phyloP scores from a whole-genome alignment of 2,797 vertebrate species.

The Aldrovandia affinis region DNA sequence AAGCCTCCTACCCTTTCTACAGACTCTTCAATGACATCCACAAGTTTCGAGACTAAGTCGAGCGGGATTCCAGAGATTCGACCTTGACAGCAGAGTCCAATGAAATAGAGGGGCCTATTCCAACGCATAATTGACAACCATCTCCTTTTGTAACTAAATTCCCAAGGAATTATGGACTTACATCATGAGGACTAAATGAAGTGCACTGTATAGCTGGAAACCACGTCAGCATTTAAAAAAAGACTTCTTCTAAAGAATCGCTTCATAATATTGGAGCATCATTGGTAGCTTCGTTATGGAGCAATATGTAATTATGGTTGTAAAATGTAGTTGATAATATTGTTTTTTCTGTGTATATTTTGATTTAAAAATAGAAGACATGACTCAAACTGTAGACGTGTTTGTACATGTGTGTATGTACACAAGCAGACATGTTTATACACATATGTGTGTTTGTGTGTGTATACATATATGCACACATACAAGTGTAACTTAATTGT shows the following conservation, averaged over 20 bases:
- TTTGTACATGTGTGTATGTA: slow-evolving; percentile 63
- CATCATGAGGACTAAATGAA: slow-evolving; percentile 78
- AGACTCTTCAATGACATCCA: slow-evolving; percentile 97
- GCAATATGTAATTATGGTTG: slow-evolving; percentile 84
- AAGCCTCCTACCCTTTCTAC: slow-evolving; percentile 92
- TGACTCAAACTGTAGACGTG: slow-evolving; percentile 74
- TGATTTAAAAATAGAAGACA: slow-evolving; percentile 69
- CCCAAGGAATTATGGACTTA: slow-evolving; percentile 79
- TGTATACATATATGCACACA: slow-evolving; percentile 69
- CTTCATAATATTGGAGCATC: slow-evolving; percentile 97
- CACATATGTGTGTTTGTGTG: slow-evolving; percentile 54
- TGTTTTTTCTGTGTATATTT: slow-evolving; percentile 76
- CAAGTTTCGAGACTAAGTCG: slow-evolving; percentile 92
- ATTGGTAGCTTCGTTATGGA: slow-evolving; percentile 95
- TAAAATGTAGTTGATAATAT: slow-evolving; percentile 70
- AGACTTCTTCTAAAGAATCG: slow-evolving; percentile 62
- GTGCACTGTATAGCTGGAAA: slow-evolving; percentile 88
- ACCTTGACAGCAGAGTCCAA: slow-evolving; percentile 51
- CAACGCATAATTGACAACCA: slow-evolving; percentile 73
- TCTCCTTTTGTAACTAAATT: slow-evolving; percentile 79
- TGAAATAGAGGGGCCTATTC: slow-evolving; percentile 62
- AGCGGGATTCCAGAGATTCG: slow-evolving; percentile 45
- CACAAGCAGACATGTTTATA: slow-evolving; percentile 51
- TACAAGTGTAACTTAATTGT: slow-evolving; percentile 63
- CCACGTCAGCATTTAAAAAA: slow-evolving; percentile 68